These are phyloP conservation scores for Aplochiton taeniatus DNA, from an alignment of 2,797 vertebrate genomes.

Conservation along the genomic window DNA sequence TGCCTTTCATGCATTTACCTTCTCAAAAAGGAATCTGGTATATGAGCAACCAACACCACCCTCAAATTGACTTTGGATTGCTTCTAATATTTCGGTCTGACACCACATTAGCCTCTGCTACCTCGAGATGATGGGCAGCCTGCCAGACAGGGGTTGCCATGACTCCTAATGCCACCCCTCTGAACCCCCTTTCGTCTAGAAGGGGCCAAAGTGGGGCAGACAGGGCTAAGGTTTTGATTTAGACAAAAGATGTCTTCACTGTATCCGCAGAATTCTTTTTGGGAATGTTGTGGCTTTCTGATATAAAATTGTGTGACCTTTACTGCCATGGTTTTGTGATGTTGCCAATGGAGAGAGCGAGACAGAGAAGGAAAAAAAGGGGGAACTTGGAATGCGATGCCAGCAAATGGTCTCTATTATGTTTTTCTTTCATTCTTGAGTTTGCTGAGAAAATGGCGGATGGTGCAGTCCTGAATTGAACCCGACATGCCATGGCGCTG, in stretches of 20 bases:
- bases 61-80: slow-evolving; percentile 88
- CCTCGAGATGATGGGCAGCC: slow-evolving; percentile 88
- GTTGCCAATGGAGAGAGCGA: slow-evolving; percentile 74
- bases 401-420: slow-evolving; percentile 74
- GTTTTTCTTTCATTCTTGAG: slow-evolving; percentile 72
- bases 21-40: slow-evolving; percentile 54
- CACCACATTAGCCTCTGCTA: slow-evolving; percentile 85
- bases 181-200: slow-evolving; percentile 69
- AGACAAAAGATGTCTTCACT: slow-evolving; percentile 97
- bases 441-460: slow-evolving; percentile 92
- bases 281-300: slow-evolving; percentile 87
- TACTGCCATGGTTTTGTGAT: slow-evolving; percentile 86
- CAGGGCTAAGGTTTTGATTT: slow-evolving; percentile 88
- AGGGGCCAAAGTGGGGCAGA: slow-evolving; percentile 87
- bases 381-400: slow-evolving; percentile 82
- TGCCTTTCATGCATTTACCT: slow-evolving; percentile 43
- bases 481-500: slow-evolving; percentile 80
- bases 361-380: slow-evolving; percentile 74
- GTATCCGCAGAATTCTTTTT: slow-evolving; percentile 91
- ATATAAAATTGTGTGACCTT: slow-evolving; percentile 86
- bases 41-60: slow-evolving; percentile 74
- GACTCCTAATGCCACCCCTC: slow-evolving; percentile 83
- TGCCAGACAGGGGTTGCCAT: slow-evolving; percentile 97
- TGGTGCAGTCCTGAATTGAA: slow-evolving; percentile 82
- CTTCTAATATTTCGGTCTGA: slow-evolving; percentile 84